These are phyloP conservation scores for Escarpia spicata DNA, from an alignment of 2,888 invertebrate genomes.

Conservation along the genomic window DNA sequence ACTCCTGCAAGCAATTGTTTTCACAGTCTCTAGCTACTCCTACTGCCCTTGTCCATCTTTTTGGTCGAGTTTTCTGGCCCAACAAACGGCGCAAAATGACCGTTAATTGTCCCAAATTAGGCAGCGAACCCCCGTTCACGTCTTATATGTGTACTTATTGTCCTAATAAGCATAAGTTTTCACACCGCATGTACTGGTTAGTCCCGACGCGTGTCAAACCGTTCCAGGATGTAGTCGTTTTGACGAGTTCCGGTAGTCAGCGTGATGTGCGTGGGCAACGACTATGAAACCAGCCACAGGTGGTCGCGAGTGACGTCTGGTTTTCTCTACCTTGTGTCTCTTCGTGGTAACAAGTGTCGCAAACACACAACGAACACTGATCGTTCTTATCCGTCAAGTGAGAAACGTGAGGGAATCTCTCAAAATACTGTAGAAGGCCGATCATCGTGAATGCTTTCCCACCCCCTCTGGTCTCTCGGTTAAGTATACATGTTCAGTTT, in stretches of 20 bases:
- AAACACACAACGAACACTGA: background rate
- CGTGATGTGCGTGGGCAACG: background rate
- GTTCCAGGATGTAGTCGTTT: background rate
- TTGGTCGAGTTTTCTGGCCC: background rate
- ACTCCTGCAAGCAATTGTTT: too few relatives aligned
- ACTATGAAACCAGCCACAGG: background rate
- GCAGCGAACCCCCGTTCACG: background rate
- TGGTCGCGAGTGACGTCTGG: background rate
- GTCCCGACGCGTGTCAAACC: background rate
- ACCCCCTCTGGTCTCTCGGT: background rate
- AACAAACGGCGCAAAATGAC: background rate
- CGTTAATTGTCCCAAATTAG: background rate
- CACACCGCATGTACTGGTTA: background rate
- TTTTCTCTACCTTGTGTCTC: background rate
- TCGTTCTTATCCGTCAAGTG: background rate
- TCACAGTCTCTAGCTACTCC: background rate
- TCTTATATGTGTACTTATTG: background rate
- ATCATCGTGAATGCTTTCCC: background rate
- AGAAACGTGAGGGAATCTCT: background rate
- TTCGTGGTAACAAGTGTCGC: background rate
- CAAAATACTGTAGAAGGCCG: background rate
- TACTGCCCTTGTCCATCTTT: background rate
- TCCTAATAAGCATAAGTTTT: background rate
- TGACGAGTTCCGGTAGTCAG: background rate
- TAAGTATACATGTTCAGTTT: too few relatives aligned